Evolutionary conservation across 2,797 vertebrate species (phyloP).

Genomic region (Limosa lapponica): DNA sequence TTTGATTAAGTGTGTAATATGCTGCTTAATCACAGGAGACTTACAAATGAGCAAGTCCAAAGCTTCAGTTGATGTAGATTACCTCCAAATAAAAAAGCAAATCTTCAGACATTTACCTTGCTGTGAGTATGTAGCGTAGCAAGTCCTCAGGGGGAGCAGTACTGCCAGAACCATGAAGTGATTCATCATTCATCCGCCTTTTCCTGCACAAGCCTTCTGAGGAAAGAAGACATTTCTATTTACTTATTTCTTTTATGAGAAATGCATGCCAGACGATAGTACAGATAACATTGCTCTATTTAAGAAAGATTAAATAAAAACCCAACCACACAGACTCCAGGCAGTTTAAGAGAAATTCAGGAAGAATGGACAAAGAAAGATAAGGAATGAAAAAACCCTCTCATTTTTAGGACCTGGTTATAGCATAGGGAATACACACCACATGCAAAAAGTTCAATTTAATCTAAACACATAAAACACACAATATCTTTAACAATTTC

Average conservation of each 20-base stretch:
- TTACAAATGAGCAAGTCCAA: background rate
- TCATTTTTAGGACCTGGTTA: background rate
- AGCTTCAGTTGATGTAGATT: background rate
- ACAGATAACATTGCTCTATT: background rate
- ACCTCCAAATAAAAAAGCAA: background rate
- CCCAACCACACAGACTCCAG: background rate
- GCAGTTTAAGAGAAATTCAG: background rate
- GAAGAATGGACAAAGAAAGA: background rate
- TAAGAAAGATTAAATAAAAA: background rate
- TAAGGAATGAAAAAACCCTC: background rate
- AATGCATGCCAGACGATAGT: background rate
- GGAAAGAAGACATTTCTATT: background rate
- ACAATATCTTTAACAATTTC: background rate
- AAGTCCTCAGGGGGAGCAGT: slow-evolving; percentile 18
- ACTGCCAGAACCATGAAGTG: background rate
- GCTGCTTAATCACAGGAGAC: background rate
- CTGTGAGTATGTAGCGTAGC: background rate
- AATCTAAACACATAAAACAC: background rate
- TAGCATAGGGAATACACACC: background rate
- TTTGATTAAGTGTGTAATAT: background rate
- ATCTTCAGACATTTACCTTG: slow-evolving; percentile 66
- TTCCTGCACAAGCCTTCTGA: slow-evolving; percentile 53
- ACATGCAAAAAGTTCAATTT: background rate
- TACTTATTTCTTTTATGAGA: background rate
- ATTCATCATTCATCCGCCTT: slow-evolving; percentile 62